Evolutionary conservation across 2,888 invertebrate genomes (phyloP).

Genomic region (Tetramorium bicarinatum): DNA sequence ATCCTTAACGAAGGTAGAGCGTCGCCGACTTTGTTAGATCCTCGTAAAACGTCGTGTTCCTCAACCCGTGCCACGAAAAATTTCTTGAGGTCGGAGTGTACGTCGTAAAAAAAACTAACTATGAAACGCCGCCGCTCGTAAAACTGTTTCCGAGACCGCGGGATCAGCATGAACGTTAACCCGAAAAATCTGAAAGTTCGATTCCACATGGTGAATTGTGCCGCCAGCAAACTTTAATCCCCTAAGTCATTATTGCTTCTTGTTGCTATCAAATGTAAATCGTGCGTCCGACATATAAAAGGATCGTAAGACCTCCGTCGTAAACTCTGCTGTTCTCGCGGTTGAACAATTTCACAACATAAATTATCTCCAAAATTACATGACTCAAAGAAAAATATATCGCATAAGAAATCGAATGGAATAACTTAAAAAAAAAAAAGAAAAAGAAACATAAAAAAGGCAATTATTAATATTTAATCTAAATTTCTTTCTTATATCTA

Average conservation of each 20-base stretch:
- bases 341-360: constrained; percentile 36
- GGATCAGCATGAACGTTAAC: constrained; percentile 41
- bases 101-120: constrained; percentile 49
- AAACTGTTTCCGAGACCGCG: constrained; percentile 42
- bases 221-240: constrained; percentile 28
- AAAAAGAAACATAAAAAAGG: neutral
- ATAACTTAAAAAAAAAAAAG: neutral
- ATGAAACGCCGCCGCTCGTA: constrained; percentile 38
- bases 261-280: constrained; percentile 44
- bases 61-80: constrained; percentile 45
- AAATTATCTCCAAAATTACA: constrained; percentile 16
- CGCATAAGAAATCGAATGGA: neutral
- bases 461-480: neutral
- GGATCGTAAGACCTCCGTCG: constrained; percentile 29
- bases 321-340: constrained; percentile 26
- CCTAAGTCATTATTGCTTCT: constrained; percentile 37
- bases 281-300: constrained; percentile 41
- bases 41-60: constrained; percentile 48
- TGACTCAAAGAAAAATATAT: neutral
- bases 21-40: constrained; percentile 57
- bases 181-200: constrained; percentile 42
- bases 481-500: neutral
- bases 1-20: constrained; percentile 39
- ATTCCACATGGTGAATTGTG: constrained; percentile 26
- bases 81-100: constrained; percentile 33